Evolutionary conservation across 2,113 vertebrate genomes (phyloP).

Genomic region (Albula glossodonta): DNA sequence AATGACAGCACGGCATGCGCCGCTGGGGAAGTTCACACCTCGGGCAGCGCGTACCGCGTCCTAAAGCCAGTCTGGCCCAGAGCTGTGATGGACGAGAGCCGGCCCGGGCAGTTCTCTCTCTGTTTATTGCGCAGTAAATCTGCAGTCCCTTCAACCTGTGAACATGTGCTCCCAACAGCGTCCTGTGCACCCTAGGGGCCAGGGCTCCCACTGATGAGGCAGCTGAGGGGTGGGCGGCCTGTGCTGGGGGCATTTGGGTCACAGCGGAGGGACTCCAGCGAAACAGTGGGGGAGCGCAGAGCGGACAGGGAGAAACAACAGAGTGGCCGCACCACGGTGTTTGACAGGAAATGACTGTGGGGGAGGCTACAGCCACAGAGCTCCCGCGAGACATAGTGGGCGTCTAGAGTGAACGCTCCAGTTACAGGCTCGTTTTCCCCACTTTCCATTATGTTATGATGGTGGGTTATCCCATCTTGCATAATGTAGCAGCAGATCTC

Average conservation of each 20-base stretch:
- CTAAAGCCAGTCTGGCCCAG: not conserved
- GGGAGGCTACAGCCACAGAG: constrained; percentile 15
- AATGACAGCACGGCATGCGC: not conserved
- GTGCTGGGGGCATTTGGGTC: too few species aligned
- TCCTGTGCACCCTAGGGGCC: not conserved
- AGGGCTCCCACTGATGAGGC: not conserved
- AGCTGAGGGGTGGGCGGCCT: too few species aligned
- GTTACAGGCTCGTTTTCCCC: not conserved
- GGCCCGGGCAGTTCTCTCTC: not conserved
- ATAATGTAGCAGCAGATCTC: not conserved
- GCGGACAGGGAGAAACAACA: constrained; percentile 24
- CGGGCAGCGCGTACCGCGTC: not conserved
- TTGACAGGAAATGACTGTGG: constrained; percentile 42
- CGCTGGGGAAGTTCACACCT: constrained; percentile 15
- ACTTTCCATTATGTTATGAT: not conserved
- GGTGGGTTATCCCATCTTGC: not conserved
- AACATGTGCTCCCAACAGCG: constrained; percentile 16
- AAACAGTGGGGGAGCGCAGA: constrained; percentile 3
- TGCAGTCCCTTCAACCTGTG: constrained; percentile 15
- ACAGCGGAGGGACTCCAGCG: not conserved
- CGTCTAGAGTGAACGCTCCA: not conserved
- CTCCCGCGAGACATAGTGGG: constrained; percentile 24
- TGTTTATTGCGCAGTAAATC: constrained; percentile 29
- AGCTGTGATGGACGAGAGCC: constrained; percentile 4
- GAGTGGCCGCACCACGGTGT: constrained; percentile 28